phyloP scores from a whole-genome alignment of 2,888 invertebrate genomes.

The Epinotia nisella region DNA sequence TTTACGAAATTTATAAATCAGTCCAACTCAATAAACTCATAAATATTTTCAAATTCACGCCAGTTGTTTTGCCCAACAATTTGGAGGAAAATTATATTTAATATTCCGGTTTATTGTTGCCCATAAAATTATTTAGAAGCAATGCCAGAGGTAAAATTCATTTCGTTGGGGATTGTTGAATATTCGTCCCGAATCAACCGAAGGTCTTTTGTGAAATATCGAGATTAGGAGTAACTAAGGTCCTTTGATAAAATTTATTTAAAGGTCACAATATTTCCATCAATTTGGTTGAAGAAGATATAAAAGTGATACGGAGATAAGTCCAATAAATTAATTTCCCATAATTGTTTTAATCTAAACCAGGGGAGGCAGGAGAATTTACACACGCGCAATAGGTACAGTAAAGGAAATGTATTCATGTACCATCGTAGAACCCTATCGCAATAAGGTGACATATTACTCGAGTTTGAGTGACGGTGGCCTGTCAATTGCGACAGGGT shows the following conservation, averaged over 20 bases:
- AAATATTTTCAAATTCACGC: slow-evolving; percentile 7
- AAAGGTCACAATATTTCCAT: background rate
- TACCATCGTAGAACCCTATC: no score
- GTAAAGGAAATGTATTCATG: no score
- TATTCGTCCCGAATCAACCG: slow-evolving; percentile 22
- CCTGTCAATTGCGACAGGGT: no score
- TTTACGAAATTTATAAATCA: slow-evolving; percentile 2
- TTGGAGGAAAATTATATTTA: slow-evolving; percentile 27
- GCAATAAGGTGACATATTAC: no score
- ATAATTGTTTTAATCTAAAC: no score
- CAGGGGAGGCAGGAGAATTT: no score
- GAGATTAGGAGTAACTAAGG: slow-evolving; percentile 24
- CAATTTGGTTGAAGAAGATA: background rate
- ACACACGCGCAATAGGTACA: no score
- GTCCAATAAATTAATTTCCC: background rate
- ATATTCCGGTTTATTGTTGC: slow-evolving; percentile 25
- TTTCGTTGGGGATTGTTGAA: slow-evolving; percentile 19
- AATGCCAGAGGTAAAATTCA: slow-evolving; percentile 37
- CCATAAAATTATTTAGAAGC: slow-evolving; percentile 23
- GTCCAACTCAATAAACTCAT: background rate
- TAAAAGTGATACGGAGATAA: background rate
- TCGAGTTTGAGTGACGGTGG: no score
- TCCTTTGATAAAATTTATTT: background rate
- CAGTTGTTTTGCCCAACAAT: background rate
- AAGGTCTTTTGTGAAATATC: slow-evolving; percentile 29